phyloP scores from a whole-genome alignment of 2,888 invertebrate species.

The Laothoe populi region DNA sequence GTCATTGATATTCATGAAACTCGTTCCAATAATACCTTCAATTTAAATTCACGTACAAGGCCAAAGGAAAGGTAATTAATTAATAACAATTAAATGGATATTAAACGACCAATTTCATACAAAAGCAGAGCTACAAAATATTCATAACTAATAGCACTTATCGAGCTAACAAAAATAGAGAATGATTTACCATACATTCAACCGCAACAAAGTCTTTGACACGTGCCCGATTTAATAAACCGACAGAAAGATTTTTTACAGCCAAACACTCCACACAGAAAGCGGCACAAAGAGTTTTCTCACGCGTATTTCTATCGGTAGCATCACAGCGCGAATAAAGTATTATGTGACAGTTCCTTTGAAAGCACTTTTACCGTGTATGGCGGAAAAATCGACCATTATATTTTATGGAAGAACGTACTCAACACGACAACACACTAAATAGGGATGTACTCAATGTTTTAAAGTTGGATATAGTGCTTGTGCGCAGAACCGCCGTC shows the following conservation, averaged over 20 bases:
- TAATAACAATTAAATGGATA: background rate
- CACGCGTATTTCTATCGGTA: constrained; percentile 15
- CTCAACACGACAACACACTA: constrained; percentile 41
- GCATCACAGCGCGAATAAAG: constrained; percentile 23
- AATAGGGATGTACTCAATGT: constrained; percentile 15
- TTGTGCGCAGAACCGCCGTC: constrained; percentile 67
- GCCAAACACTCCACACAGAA: constrained; percentile 15
- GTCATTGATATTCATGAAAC: background rate
- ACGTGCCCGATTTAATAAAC: constrained; percentile 14
- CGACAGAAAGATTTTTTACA: constrained; percentile 3
- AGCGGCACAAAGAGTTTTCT: constrained; percentile 17
- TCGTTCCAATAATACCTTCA: background rate
- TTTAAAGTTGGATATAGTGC: constrained; percentile 31
- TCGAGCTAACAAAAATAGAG: background rate
- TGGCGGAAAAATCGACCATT: constrained; percentile 52
- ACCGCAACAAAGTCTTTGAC: background rate
- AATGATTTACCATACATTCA: constrained; percentile 16
- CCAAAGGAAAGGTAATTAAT: background rate
- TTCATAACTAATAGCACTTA: background rate
- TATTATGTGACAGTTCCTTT: constrained; percentile 33
- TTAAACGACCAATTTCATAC: background rate
- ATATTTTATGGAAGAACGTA: constrained; percentile 60
- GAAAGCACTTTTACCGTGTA: constrained; percentile 46
- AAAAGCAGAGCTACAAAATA: background rate
- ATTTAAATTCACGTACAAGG: background rate